Evolutionary conservation across 53 echinoderm and acorn worm genomes (phyloP).

Genomic region (Crossaster papposus): DNA sequence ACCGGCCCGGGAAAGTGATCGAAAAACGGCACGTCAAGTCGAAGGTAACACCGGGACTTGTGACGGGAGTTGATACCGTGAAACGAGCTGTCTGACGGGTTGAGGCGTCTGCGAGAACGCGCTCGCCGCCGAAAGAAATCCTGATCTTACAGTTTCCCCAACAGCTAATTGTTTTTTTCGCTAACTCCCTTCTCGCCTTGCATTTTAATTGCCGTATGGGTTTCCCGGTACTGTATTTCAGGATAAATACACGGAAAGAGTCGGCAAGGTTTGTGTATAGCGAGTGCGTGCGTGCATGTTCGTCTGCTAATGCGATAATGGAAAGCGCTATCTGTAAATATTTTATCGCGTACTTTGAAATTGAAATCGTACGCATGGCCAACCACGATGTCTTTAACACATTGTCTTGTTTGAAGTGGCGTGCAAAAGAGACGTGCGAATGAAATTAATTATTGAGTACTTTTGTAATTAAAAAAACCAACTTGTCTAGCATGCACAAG

Average conservation of each 20-base stretch:
- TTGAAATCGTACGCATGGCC: background rate
- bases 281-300: background rate
- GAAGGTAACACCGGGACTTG: background rate
- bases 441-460: background rate
- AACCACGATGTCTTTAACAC: background rate
- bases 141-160: background rate
- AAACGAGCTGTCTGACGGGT: background rate
- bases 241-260: constrained; percentile 19
- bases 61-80: background rate
- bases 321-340: background rate
- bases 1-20: constrained; percentile 46
- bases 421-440: background rate
- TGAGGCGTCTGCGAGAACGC: constrained; percentile 1
- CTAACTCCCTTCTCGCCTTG: constrained; percentile 12
- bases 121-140: constrained; percentile 33
- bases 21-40: constrained; percentile 42
- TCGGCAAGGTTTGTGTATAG: background rate
- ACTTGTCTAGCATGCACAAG: background rate
- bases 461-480: background rate
- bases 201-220: constrained; percentile 47
- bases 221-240: constrained; percentile 50
- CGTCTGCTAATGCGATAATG: constrained; percentile 4
- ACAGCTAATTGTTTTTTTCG: constrained; percentile 43
- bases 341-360: background rate
- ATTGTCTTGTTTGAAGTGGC: background rate